These are phyloP conservation scores for Sceliomorpha sp. DNA, from an alignment of 2,888 invertebrate species.

Conservation along the genomic window DNA sequence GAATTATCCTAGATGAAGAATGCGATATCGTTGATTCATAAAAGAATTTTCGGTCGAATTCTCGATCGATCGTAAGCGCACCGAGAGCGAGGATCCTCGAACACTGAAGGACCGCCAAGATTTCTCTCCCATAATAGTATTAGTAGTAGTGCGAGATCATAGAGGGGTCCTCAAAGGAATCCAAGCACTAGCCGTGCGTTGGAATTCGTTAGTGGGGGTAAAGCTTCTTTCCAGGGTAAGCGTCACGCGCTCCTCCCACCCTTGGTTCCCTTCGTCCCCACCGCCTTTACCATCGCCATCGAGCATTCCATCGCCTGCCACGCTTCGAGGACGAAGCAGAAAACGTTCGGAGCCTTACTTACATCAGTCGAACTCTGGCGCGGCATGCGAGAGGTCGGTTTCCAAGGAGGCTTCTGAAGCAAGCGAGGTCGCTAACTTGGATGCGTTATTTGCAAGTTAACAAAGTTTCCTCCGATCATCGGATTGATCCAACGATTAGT, in stretches of 20 bases:
- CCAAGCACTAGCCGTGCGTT: conserved; percentile 69
- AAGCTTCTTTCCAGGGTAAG: conserved; percentile 68
- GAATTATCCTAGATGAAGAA: background rate
- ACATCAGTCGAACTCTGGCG: conserved; percentile 76
- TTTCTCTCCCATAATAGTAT: too few species aligned
- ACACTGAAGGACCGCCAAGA: conserved; percentile 29
- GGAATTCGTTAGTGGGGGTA: conserved; percentile 75
- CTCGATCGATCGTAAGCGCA: conserved; percentile 10
- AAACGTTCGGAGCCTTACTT: conserved; percentile 67
- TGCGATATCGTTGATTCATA: conserved; percentile 6
- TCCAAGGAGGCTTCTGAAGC: conserved; percentile 9
- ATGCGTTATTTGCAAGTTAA: conserved; percentile 4
- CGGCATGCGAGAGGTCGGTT: conserved; percentile 70
- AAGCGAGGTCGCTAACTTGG: conserved; percentile 3
- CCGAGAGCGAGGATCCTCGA: conserved; percentile 31
- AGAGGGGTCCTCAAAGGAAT: conserved; percentile 62
- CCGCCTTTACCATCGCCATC: conserved; percentile 57
- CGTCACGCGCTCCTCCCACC: conserved; percentile 77
- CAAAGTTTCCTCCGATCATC: conserved; percentile 14
- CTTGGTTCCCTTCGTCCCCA: conserved; percentile 53
- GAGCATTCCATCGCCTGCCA: conserved; percentile 74
- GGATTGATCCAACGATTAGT: background rate
- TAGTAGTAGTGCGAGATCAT: conserved; percentile 64
- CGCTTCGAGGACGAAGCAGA: conserved; percentile 70
- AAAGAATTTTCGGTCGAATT: conserved; percentile 9